Percentiles rank a stretch among this genome's conserved stretches.
These are phyloP conservation scores for Drosophila crucigera DNA, from an alignment of 2,888 invertebrate genomes.

Conservation along the genomic window DNA sequence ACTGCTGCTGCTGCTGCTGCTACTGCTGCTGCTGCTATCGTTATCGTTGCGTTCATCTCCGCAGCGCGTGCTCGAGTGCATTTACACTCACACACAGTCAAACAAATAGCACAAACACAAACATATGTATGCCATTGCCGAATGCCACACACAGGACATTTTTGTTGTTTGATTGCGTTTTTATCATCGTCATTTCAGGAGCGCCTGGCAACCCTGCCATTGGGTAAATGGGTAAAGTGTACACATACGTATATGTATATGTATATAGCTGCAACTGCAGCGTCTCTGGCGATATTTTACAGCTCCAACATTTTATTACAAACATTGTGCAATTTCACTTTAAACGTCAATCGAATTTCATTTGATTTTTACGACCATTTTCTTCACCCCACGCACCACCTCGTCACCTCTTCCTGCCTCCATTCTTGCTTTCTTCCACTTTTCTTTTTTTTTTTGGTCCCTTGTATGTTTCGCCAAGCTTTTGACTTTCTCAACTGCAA, in stretches of 20 bases:
- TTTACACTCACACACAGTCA: conserved; percentile 53
- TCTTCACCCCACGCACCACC: conserved; percentile 6
- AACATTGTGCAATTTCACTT: conserved; percentile 79
- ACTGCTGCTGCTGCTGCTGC: conserved; percentile 18
- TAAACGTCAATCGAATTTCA: conserved; percentile 79
- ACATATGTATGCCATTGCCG: conserved; percentile 58
- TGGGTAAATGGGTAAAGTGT: conserved; percentile 17
- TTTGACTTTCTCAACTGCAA: conserved; percentile 54
- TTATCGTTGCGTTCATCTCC: conserved; percentile 50
- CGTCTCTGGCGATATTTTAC: conserved; percentile 69
- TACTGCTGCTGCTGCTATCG: conserved; percentile 32
- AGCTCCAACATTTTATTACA: conserved; percentile 76
- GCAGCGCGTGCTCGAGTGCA: conserved; percentile 74
- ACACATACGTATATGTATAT: background rate
- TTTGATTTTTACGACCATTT: conserved; percentile 74
- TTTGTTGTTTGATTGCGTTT: conserved; percentile 78
- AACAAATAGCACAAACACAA: conserved; percentile 54
- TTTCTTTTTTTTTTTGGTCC: background rate
- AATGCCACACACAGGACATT: conserved; percentile 45
- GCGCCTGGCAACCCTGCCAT: conserved; percentile 38
- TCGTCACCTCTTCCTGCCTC: background rate
- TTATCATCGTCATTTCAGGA: conserved; percentile 79
- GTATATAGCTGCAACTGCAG: conserved; percentile 34
- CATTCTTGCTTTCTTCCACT: background rate
- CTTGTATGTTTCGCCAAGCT: conserved; percentile 33